Conservation (phyloP, 1,140 invertebrate genomes). For the Acromyrmex heyeri region DNA sequence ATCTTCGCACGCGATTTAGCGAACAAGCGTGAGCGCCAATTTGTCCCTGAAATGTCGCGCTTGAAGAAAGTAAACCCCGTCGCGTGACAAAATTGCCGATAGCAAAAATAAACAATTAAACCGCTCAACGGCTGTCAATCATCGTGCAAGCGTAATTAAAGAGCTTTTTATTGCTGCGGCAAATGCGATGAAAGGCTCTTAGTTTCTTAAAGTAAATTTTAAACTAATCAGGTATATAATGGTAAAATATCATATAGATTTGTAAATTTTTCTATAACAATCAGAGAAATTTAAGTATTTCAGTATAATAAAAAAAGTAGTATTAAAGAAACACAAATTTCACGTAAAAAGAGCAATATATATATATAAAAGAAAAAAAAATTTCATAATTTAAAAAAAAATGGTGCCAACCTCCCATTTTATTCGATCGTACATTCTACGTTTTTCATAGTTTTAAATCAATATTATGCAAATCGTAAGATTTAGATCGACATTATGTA, state of each 20-base stretch:
- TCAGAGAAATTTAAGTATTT: neutral
- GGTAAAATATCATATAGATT: neutral
- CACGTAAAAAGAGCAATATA: neutral
- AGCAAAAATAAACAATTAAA: constrained; percentile 61
- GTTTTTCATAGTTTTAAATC: neutral
- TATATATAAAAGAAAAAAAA: neutral
- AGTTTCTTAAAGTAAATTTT: neutral
- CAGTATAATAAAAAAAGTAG: neutral
- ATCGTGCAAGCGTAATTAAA: constrained; percentile 57
- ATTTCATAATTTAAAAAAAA: neutral
- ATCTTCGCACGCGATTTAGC: constrained; percentile 54
- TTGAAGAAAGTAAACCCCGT: constrained; percentile 17
- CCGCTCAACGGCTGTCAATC: neutral
- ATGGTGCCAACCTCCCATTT: neutral
- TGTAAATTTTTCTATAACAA: neutral
- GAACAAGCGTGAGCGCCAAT: constrained; percentile 32
- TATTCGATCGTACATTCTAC: neutral
- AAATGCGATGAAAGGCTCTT: neutral
- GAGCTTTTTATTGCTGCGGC: neutral
- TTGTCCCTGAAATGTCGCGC: constrained; percentile 53
- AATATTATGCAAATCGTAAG: constrained; percentile 35
- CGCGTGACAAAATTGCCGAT: constrained; percentile 52
- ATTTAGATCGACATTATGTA: constrained; percentile 51
- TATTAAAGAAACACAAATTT: neutral
- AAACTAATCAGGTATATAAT: neutral